Evolutionary conservation across 2,797 vertebrate species (phyloP).

Genomic region (Halcyon chelicuti): DNA sequence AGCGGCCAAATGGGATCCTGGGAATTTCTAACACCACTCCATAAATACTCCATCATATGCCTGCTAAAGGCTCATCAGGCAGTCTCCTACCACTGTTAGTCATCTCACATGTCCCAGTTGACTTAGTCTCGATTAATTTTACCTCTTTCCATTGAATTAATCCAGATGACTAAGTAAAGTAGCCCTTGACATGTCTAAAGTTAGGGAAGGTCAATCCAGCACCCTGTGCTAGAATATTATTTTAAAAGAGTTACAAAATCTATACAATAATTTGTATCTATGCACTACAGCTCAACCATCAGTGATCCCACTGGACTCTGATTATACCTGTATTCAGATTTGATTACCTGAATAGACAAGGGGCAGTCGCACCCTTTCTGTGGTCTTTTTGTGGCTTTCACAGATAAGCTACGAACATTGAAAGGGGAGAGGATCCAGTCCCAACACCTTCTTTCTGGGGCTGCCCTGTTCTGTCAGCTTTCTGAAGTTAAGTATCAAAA

Average conservation of each 20-base stretch:
- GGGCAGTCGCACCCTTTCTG: background rate
- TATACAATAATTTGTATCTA: background rate
- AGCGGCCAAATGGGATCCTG: background rate
- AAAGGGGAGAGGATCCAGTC: background rate
- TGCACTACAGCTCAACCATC: background rate
- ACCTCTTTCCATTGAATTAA: background rate
- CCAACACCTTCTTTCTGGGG: background rate
- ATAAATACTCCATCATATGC: background rate
- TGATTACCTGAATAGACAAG: background rate
- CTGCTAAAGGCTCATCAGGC: background rate
- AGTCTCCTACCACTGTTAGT: background rate
- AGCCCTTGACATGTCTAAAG: background rate
- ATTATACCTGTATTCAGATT: background rate
- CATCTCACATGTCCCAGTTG: background rate
- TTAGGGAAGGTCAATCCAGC: background rate
- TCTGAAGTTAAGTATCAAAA: background rate
- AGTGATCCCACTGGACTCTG: background rate
- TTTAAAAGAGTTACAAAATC: background rate
- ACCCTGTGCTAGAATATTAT: background rate
- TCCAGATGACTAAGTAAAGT: background rate
- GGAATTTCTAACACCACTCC: background rate
- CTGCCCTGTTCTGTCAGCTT: background rate
- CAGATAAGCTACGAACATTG: background rate
- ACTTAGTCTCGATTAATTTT: background rate
- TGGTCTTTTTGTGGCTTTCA: background rate